These are phyloP conservation scores for Carassius gibelio DNA, from an alignment of 2,113 vertebrate genomes.

Conservation along the genomic window DNA sequence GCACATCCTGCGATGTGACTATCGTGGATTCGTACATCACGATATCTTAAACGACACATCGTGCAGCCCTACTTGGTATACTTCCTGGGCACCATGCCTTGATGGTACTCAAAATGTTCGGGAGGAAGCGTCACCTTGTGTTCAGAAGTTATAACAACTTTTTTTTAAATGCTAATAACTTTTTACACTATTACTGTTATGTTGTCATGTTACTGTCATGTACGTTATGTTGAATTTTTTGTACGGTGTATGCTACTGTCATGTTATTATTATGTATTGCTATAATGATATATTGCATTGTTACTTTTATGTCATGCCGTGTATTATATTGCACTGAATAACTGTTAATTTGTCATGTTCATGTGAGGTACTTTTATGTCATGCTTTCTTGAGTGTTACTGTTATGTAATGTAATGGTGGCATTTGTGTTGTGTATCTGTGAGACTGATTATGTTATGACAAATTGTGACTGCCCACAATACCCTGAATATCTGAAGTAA, in stretches of 20 bases:
- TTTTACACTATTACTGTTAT: no score
- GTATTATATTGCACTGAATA: background rate
- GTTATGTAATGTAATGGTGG: background rate
- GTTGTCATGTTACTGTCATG: background rate
- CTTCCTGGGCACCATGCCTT: no score
- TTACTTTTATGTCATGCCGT: background rate
- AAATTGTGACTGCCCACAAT: background rate
- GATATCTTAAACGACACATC: no score
- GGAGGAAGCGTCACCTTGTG: no score
- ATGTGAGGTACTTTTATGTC: background rate
- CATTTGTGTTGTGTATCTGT: background rate
- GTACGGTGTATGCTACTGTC: background rate
- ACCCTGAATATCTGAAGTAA: background rate
- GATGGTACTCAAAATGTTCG: no score
- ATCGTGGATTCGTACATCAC: no score
- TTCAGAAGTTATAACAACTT: no score
- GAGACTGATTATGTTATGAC: background rate
- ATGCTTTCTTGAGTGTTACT: background rate
- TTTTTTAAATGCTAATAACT: no score
- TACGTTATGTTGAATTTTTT: background rate
- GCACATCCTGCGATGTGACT: no score
- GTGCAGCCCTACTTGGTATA: no score
- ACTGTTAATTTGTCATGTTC: background rate
- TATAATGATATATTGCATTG: background rate
- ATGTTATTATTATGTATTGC: background rate